Evolutionary conservation across 2,888 invertebrate genomes (phyloP).

Genomic region (Spatulosminthurus flaviceps): DNA sequence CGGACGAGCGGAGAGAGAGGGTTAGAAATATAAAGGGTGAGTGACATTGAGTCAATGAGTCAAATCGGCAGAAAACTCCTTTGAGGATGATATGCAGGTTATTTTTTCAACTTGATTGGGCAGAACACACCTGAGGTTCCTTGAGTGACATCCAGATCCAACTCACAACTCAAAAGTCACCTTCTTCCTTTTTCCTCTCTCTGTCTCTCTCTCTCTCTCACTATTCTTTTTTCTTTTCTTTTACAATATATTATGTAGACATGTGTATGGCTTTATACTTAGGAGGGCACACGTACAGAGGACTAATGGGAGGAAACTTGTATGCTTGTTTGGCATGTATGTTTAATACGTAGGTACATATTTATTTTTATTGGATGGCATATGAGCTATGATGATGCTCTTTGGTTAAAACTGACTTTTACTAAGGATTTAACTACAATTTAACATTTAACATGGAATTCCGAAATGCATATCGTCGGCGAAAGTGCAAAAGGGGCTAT

Average conservation of each 20-base stretch:
- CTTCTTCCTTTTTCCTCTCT: conserved; percentile 31
- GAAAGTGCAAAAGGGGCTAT: no score
- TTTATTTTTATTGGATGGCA: no score
- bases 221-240: background rate
- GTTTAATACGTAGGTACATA: no score
- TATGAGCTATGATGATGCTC: no score
- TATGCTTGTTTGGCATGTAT: no score
- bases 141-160: conserved; percentile 45
- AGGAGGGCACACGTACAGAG: no score
- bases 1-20: background rate
- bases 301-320: no score
- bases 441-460: no score
- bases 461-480: no score
- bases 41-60: conserved; percentile 48
- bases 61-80: conserved; percentile 45
- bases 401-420: no score
- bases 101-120: conserved; percentile 49
- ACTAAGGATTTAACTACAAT: no score
- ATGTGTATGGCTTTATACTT: no score
- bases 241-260: background rate
- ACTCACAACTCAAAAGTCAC: conserved; percentile 42
- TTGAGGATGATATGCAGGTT: conserved; percentile 49
- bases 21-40: conserved; percentile 33
- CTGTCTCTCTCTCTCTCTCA: background rate
- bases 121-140: conserved; percentile 46